A percentile compares a stretch with the other conserved stretches of the same genome.
Evolutionary conservation across 2,888 invertebrate genomes (phyloP).

Genomic region (Lydus trimaculatus): DNA sequence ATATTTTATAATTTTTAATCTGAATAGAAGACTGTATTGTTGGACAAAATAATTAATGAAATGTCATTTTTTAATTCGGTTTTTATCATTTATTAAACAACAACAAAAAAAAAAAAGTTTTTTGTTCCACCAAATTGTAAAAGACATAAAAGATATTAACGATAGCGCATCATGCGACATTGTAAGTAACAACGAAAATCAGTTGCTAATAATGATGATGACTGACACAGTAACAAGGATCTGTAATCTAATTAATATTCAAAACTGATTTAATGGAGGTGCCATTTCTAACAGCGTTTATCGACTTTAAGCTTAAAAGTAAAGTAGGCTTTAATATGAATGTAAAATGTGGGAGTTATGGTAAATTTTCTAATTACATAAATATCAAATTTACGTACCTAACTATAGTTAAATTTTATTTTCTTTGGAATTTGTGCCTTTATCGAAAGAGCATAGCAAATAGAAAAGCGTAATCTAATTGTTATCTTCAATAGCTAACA

Average conservation of each 20-base stretch:
- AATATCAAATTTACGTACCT: too few relatives aligned
- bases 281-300: slow-evolving; percentile 37
- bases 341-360: neutral
- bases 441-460: neutral
- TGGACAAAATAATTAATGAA: neutral
- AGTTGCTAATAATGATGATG: slow-evolving; percentile 36
- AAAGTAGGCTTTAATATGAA: neutral
- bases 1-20: neutral
- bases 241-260: slow-evolving; percentile 42
- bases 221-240: slow-evolving; percentile 36
- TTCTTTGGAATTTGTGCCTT: neutral
- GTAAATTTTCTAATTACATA: neutral
- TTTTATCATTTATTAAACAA: neutral
- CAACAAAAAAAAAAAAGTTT: too few relatives aligned
- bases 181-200: slow-evolving; percentile 24
- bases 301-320: neutral
- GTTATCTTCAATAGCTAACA: neutral
- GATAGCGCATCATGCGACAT: too few relatives aligned
- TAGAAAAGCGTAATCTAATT: neutral
- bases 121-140: too few relatives aligned
- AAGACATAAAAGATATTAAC: too few relatives aligned
- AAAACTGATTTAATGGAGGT: slow-evolving; percentile 42
- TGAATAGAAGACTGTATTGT: neutral
- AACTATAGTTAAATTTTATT: too few relatives aligned
- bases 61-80: neutral